Evolutionary conservation across 1,140 invertebrate genomes (phyloP).

Genomic region (Aphelinus certus): DNA sequence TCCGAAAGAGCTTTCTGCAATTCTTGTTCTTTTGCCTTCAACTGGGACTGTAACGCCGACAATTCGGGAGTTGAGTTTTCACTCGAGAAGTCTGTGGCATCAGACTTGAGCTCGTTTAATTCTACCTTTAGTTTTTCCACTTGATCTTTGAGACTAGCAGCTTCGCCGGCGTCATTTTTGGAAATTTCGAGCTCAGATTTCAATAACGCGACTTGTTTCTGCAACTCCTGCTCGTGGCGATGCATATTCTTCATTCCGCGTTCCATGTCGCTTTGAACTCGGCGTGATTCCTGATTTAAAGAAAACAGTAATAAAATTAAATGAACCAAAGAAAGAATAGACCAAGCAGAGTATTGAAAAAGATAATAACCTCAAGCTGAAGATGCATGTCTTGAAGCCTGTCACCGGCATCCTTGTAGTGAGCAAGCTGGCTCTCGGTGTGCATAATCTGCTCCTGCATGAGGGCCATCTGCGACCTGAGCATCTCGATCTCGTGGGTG

Average conservation of each 20-base stretch:
- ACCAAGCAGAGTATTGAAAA: background rate
- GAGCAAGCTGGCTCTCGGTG: constrained; percentile 55
- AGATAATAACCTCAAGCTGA: constrained; percentile 67
- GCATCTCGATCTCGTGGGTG: constrained; percentile 61
- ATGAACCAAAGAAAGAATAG: constrained; percentile 3
- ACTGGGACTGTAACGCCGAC: constrained; percentile 41
- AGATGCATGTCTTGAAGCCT: constrained; percentile 65
- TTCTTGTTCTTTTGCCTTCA: constrained; percentile 51
- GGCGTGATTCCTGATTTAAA: constrained; percentile 65
- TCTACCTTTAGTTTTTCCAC: constrained; percentile 52
- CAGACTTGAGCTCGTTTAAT: constrained; percentile 51
- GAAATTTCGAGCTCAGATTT: constrained; percentile 54
- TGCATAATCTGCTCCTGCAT: constrained; percentile 63
- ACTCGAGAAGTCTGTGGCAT: constrained; percentile 47
- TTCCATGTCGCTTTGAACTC: constrained; percentile 66
- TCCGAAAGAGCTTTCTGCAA: constrained; percentile 44
- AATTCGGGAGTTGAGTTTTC: constrained; percentile 52
- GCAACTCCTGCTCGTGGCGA: constrained; percentile 59
- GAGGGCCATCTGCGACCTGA: constrained; percentile 60
- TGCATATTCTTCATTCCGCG: constrained; percentile 64
- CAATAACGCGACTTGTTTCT: constrained; percentile 57
- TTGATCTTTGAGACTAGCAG: constrained; percentile 49
- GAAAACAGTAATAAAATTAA: background rate
- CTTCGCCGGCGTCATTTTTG: constrained; percentile 53
- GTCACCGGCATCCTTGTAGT: constrained; percentile 57